Percentiles rank a stretch among this genome's conserved stretches.
Evolutionary conservation across 1,140 invertebrate species (phyloP).

Genomic region (Papilio glaucus): DNA sequence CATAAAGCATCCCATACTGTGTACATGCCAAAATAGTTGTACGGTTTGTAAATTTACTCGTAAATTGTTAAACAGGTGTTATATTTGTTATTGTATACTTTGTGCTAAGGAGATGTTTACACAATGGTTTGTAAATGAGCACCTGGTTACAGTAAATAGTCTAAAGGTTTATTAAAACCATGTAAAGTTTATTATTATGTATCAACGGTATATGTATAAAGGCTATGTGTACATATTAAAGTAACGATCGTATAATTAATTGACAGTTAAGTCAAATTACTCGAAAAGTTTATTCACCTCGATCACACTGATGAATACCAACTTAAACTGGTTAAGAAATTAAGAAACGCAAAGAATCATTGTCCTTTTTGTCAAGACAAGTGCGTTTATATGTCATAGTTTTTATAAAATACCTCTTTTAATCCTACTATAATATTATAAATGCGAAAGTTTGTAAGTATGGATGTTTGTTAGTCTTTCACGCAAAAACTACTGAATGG

Average conservation of each 20-base stretch:
- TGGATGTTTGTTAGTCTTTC: too few species aligned
- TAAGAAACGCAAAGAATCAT: neutral
- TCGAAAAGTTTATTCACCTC: slow-evolving; percentile 1
- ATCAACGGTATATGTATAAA: neutral
- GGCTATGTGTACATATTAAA: neutral
- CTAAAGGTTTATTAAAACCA: neutral
- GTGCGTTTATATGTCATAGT: too few species aligned
- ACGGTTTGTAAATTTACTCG: neutral
- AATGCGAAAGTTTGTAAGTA: too few species aligned
- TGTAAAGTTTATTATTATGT: neutral
- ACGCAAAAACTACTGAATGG: too few species aligned
- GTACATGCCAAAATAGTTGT: neutral
- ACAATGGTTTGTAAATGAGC: neutral
- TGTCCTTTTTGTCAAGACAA: neutral
- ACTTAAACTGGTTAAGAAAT: neutral
- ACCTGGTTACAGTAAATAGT: neutral
- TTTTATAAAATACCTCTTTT: neutral
- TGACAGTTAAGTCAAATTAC: neutral
- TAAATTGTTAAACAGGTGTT: neutral
- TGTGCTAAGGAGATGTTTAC: neutral
- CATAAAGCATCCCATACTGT: neutral
- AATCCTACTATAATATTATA: too few species aligned
- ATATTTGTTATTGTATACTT: neutral
- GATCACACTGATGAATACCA: neutral
- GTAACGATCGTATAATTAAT: neutral